Percentiles rank a stretch among this genome's conserved stretches.
These are phyloP conservation scores for Monochamus saltuarius DNA, from an alignment of 1,140 invertebrate species.

Conservation along the genomic window DNA sequence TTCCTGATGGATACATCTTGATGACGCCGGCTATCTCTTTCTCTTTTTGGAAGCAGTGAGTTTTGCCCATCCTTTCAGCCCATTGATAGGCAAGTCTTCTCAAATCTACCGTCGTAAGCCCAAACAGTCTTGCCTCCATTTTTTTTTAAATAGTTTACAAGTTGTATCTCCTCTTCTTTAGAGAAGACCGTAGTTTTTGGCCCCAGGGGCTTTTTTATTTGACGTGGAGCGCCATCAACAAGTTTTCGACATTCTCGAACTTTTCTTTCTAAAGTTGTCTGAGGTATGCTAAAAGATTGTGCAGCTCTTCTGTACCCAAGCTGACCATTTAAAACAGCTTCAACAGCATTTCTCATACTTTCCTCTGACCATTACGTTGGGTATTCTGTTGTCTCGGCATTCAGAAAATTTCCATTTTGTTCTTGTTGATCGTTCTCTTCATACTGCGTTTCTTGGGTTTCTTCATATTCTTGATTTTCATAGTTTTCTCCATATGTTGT, in stretches of 20 bases:
- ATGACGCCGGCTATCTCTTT: slow-evolving; percentile 34
- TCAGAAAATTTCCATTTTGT: no score
- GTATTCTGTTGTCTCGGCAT: no score
- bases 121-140: slow-evolving; percentile 22
- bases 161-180: not conserved
- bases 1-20: slow-evolving; percentile 39
- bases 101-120: slow-evolving; percentile 29
- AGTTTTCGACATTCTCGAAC: slow-evolving; percentile 1
- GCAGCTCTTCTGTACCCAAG: slow-evolving; percentile 16
- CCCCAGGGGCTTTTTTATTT: no score
- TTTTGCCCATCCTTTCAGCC: slow-evolving; percentile 40
- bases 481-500: no score
- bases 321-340: slow-evolving; percentile 7
- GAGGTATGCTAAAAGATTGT: slow-evolving; percentile 6
- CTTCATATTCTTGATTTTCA: no score
- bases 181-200: no score
- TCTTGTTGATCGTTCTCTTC: no score
- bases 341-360: slow-evolving; percentile 10
- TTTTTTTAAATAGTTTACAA: slow-evolving; percentile 12
- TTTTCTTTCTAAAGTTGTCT: slow-evolving; percentile 16
- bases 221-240: not conserved
- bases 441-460: no score
- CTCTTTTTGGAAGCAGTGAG: slow-evolving; percentile 17
- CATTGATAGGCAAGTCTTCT: slow-evolving; percentile 31
- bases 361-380: slow-evolving; percentile 5